These are phyloP conservation scores for Gastrophryne carolinensis DNA, from an alignment of 2,797 vertebrate genomes.

Conservation along the genomic window DNA sequence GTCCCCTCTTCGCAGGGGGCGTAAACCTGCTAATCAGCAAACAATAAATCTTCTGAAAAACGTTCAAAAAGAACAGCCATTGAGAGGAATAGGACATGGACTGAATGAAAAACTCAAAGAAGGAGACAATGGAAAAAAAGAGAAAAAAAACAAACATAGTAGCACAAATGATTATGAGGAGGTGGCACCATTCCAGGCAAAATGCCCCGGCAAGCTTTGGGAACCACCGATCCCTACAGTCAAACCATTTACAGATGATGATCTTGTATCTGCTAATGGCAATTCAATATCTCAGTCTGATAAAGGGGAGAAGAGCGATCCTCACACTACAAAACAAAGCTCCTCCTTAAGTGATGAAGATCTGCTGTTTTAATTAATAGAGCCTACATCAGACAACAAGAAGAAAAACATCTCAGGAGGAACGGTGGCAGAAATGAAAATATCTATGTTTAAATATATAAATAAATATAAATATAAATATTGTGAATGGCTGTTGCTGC, in stretches of 20 bases:
- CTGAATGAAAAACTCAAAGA: not conserved
- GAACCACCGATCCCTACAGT: not conserved
- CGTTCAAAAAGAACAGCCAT: not conserved
- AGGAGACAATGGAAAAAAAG: not conserved
- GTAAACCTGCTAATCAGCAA: not conserved
- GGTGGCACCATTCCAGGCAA: not conserved
- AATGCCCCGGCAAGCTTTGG: conserved; percentile 39
- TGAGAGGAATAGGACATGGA: not conserved
- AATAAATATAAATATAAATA: too few relatives aligned
- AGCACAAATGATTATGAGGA: not conserved
- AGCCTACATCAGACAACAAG: too few relatives aligned
- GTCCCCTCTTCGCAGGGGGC: not conserved
- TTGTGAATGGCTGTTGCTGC: not conserved
- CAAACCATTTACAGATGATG: not conserved
- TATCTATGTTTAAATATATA: too few relatives aligned
- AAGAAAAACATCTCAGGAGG: not conserved
- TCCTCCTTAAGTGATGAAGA: not conserved
- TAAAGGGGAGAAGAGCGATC: not conserved
- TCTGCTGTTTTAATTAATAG: not conserved
- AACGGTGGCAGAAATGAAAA: not conserved
- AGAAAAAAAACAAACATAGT: not conserved
- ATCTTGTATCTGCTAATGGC: not conserved
- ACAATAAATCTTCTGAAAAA: not conserved
- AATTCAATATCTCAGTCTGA: not conserved
- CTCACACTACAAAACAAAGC: not conserved